Evolutionary conservation across 2,113 vertebrate genomes (phyloP).

Genomic region (Seriola aureovittata): DNA sequence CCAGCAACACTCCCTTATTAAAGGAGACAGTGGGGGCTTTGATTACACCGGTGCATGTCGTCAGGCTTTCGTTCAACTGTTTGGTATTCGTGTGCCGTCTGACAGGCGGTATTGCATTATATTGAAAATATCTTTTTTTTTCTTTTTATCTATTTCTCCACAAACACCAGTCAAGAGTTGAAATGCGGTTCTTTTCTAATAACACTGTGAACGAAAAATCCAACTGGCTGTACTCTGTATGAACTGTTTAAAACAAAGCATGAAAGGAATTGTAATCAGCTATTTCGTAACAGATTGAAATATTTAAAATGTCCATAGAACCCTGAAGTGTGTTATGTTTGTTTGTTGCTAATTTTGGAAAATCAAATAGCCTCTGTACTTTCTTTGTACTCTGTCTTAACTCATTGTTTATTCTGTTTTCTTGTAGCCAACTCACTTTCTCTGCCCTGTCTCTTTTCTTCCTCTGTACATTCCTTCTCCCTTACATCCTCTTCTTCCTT

Average conservation of each 20-base stretch:
- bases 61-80: conserved; percentile 28
- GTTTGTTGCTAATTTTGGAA: conserved; percentile 52
- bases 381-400: conserved; percentile 11
- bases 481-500: neutral
- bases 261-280: conserved; percentile 56
- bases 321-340: conserved; percentile 28
- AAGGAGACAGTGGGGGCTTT: conserved; percentile 32
- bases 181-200: conserved; percentile 31
- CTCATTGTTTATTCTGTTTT: conserved; percentile 15
- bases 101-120: conserved; percentile 15
- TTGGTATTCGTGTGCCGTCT: conserved; percentile 28
- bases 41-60: conserved; percentile 31
- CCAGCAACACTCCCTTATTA: conserved; percentile 6
- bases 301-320: conserved; percentile 43
- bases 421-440: conserved; percentile 20
- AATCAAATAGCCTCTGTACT: conserved; percentile 33
- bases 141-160: conserved; percentile 21
- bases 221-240: conserved; percentile 35
- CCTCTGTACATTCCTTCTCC: neutral
- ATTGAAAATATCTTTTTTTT: neutral
- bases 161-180: conserved; percentile 32
- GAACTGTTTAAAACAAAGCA: conserved; percentile 55
- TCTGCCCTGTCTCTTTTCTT: conserved; percentile 27
- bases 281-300: conserved; percentile 43
- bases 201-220: conserved; percentile 26